These are phyloP conservation scores for Apocheima hispidaria DNA, from an alignment of 2,888 invertebrate species.

Conservation along the genomic window DNA sequence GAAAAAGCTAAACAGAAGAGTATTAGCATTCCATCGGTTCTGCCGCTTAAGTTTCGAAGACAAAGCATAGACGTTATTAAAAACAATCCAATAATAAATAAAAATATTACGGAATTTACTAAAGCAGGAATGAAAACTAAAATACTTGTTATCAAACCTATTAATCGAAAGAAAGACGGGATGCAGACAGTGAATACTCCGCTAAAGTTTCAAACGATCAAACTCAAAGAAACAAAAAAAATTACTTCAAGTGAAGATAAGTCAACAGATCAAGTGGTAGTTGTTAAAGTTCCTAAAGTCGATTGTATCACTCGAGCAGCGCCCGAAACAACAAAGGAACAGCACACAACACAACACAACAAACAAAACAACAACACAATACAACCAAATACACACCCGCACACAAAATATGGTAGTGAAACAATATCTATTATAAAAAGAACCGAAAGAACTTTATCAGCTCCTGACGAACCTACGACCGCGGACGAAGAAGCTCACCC, in stretches of 20 bases:
- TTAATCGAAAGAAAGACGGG: constrained; percentile 73
- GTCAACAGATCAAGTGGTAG: constrained; percentile 70
- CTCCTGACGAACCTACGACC: constrained; percentile 24
- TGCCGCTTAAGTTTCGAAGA: constrained; percentile 73
- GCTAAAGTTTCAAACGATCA: constrained; percentile 86
- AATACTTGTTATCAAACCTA: constrained; percentile 80
- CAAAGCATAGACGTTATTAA: constrained; percentile 77
- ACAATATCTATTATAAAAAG: constrained; percentile 9
- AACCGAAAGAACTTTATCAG: neutral
- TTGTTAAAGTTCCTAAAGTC: constrained; percentile 77
- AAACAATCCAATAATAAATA: constrained; percentile 73
- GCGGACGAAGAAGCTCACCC: constrained; percentile 34
- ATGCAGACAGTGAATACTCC: constrained; percentile 58
- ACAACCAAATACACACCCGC: no score
- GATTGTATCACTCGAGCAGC: constrained; percentile 59
- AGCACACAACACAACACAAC: no score
- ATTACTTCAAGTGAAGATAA: constrained; percentile 62
- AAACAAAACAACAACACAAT: no score
- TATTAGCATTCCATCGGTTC: constrained; percentile 59
- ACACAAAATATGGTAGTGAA: no score
- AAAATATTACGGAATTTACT: constrained; percentile 73
- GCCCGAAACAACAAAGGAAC: constrained; percentile 44
- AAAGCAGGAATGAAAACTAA: constrained; percentile 82
- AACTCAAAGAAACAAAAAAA: constrained; percentile 88
- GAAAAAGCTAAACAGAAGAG: constrained; percentile 40